phyloP scores from a whole-genome alignment of 2,113 vertebrate genomes.

The Sterrhoptilus dennistouni region DNA sequence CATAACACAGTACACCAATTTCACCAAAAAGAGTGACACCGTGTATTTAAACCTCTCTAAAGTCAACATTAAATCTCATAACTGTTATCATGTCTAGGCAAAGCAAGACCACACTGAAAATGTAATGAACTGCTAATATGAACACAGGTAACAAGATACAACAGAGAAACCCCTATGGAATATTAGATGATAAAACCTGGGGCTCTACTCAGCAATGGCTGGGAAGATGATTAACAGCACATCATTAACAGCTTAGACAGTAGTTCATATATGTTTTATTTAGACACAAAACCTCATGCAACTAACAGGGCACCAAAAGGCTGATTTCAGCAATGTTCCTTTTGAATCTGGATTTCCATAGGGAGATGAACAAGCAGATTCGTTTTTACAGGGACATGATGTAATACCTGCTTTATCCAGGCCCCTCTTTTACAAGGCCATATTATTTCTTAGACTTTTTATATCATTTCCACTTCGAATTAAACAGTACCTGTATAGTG shows the following conservation, averaged over 20 bases:
- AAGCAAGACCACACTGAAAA: background rate
- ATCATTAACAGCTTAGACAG: background rate
- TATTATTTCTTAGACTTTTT: background rate
- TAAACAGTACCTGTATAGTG: too few species aligned
- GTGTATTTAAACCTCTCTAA: background rate
- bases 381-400: constrained; percentile 61
- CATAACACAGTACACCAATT: background rate
- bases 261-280: background rate
- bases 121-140: background rate
- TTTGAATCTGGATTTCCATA: constrained; percentile 55
- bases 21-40: background rate
- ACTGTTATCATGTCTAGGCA: background rate
- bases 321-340: constrained; percentile 43
- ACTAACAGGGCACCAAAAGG: background rate
- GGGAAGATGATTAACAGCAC: background rate
- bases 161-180: background rate
- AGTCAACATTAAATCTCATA: background rate
- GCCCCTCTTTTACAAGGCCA: background rate
- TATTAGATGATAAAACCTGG: background rate
- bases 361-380: constrained; percentile 56
- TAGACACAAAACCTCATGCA: constrained; percentile 15
- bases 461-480: background rate
- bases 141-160: background rate
- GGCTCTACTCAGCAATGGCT: background rate
- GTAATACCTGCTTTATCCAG: constrained; percentile 37